Evolutionary conservation across 1,140 invertebrate genomes (phyloP), one percentile per base, ranked within the genome.

Genomic region (Scaptodrosophila lebanonensis): DNA sequence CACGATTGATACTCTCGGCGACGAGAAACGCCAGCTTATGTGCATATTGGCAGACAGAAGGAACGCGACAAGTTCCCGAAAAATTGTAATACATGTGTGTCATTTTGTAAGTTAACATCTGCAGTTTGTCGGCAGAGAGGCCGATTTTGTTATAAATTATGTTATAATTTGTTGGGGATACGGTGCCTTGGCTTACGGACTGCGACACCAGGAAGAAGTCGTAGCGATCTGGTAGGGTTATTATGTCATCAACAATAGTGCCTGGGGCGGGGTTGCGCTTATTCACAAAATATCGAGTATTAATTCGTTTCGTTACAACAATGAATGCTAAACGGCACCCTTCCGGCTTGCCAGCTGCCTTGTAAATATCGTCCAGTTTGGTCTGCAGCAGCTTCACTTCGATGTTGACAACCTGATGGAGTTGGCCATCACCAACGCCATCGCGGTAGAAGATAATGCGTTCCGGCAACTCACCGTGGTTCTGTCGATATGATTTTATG

Each of bases 41-140:
- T 2, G 95, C 93, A 70, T 94, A 95, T 73, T 96, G 94, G 61
- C 94, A 95, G 0, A 94, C 94, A 0, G 95, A 93, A 0, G 95
- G 95, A 0, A 97, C 95, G 9, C 93, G 86, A 0, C 95, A 91
- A 0, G 95, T 95, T 1, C 93, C 94, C 8, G 87, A 88, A 90
- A 92, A 96, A 85, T 97, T 97, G 75, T 91, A 97, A 63, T 97
- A 97, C 86, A 95, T 87, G 68, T 96, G 94, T 0, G 91, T 92
- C 69, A 96, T 85, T 84, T 95, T 96, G 69, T 93, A 97, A 0
- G 94, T 90, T 1, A 97, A 67, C 8, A 91, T 77, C 83, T 97
- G 95, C 3, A 95, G 77, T 45, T 90, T 88, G 52, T 95, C 93
- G 0, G 93, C 88, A 20, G 84, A 69, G 2, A 94, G 83, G 0